Conservation (phyloP, 2,113 vertebrate genomes). For the Hypanus sabinus region DNA sequence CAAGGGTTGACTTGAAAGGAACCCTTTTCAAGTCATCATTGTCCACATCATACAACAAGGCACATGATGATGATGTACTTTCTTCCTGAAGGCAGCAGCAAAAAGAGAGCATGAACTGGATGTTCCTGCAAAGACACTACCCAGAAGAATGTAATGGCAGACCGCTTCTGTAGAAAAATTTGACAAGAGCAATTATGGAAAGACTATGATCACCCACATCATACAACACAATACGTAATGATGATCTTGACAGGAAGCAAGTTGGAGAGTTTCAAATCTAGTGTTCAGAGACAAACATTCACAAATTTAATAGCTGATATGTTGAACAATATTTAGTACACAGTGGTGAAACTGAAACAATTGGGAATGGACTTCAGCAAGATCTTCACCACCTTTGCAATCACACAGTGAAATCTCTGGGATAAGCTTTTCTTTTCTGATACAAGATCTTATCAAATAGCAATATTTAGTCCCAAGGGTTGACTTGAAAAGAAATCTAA, state of each 20-base stretch:
- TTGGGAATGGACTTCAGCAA: not conserved
- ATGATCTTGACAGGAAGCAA: not conserved
- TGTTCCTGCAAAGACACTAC: too few relatives aligned
- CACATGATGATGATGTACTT: too few relatives aligned
- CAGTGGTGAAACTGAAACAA: not conserved
- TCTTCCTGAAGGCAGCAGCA: too few relatives aligned
- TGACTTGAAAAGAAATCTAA: conserved; percentile 71
- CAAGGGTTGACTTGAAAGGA: too few relatives aligned
- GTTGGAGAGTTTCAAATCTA: not conserved
- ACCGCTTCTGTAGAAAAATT: too few relatives aligned
- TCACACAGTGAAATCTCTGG: conserved; percentile 62
- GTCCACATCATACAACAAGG: too few relatives aligned
- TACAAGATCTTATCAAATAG: conserved; percentile 71
- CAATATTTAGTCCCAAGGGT: conserved; percentile 66
- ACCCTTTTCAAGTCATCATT: too few relatives aligned
- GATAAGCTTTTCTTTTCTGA: conserved; percentile 67
- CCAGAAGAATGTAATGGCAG: too few relatives aligned
- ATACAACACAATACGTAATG: too few relatives aligned
- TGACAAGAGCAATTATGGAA: too few relatives aligned
- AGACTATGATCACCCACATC: too few relatives aligned
- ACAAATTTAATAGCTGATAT: not conserved
- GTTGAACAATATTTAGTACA: not conserved
- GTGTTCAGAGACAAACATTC: not conserved
- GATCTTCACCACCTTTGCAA: conserved; percentile 45
- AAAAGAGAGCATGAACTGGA: too few relatives aligned